A percentile compares a stretch with the other conserved stretches of the same genome.
phyloP scores from a whole-genome alignment of 2,888 invertebrate genomes.

The Caenorhabditis afra region DNA sequence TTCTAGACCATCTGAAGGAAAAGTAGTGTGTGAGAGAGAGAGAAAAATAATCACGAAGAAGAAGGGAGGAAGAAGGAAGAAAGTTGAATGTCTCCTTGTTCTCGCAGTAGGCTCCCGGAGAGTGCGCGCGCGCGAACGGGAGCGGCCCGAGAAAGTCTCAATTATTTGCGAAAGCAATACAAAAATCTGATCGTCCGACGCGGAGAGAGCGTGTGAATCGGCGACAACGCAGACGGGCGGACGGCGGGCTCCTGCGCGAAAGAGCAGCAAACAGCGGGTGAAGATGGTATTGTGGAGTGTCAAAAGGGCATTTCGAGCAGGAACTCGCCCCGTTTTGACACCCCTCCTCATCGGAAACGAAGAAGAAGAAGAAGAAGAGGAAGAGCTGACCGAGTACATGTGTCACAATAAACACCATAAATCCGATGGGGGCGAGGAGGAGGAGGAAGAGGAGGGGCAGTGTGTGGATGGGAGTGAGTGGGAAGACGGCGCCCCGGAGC shows the following conservation, averaged over 20 bases:
- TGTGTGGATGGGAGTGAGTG: not conserved
- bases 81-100: slow-evolving; percentile 31
- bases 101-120: slow-evolving; percentile 17
- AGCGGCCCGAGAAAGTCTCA: slow-evolving; percentile 51
- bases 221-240: slow-evolving; percentile 27
- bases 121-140: slow-evolving; percentile 25
- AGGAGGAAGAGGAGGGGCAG: slow-evolving; percentile 15
- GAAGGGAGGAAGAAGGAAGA: slow-evolving; percentile 37
- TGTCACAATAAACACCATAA: slow-evolving; percentile 56
- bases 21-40: slow-evolving; percentile 8
- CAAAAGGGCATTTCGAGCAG: slow-evolving; percentile 50
- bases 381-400: slow-evolving; percentile 24
- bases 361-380: not conserved
- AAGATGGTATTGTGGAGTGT: slow-evolving; percentile 34
- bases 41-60: slow-evolving; percentile 17
- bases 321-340: slow-evolving; percentile 10
- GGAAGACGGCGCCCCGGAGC: slow-evolving; percentile 14
- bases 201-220: slow-evolving; percentile 37
- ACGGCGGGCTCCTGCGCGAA: slow-evolving; percentile 26
- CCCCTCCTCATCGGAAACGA: not conserved
- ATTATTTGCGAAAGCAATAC: slow-evolving; percentile 59
- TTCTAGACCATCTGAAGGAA: slow-evolving; percentile 48
- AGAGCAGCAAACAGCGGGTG: slow-evolving; percentile 43
- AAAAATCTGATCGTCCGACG: slow-evolving; percentile 50
- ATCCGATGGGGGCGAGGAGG: slow-evolving; percentile 41